These are phyloP conservation scores for Phalacrocorax brasilianus DNA, from an alignment of 2,113 vertebrate species.

Conservation along the genomic window DNA sequence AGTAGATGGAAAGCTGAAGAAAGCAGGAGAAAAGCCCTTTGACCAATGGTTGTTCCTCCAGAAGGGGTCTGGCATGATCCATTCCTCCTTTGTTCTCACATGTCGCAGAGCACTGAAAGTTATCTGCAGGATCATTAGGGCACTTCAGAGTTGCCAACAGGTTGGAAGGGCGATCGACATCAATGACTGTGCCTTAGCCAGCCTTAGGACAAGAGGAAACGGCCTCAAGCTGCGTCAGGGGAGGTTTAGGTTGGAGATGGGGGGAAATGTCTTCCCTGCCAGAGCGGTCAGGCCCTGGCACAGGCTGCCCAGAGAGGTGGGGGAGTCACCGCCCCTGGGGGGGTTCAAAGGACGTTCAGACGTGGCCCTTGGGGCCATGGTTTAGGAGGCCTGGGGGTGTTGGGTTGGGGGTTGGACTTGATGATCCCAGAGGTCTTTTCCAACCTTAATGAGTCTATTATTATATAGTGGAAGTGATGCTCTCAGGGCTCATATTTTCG, in stretches of 20 bases:
- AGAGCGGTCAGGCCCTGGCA: too few species aligned
- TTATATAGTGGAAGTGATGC: not conserved
- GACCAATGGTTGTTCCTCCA: not conserved
- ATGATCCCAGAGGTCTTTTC: too few species aligned
- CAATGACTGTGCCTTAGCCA: not conserved
- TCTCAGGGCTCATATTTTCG: not conserved
- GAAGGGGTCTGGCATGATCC: not conserved
- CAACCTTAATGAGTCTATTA: too few species aligned
- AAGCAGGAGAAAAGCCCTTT: not conserved
- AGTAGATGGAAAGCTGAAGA: not conserved
- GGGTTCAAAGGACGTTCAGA: too few species aligned
- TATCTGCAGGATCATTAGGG: not conserved
- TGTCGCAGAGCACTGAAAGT: fast-evolving
- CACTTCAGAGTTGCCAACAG: not conserved
- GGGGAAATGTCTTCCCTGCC: too few species aligned
- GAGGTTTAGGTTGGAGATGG: too few species aligned
- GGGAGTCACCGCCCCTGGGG: too few species aligned
- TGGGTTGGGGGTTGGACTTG: too few species aligned
- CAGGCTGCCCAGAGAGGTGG: too few species aligned
- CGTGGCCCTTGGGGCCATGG: too few species aligned
- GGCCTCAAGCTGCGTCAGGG: too few species aligned
- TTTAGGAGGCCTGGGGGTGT: too few species aligned
- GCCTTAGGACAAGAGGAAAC: not conserved
- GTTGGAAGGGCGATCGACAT: not conserved
- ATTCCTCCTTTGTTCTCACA: not conserved